Conservation (phyloP, 2,888 invertebrate genomes). For the Acronicta aceris region DNA sequence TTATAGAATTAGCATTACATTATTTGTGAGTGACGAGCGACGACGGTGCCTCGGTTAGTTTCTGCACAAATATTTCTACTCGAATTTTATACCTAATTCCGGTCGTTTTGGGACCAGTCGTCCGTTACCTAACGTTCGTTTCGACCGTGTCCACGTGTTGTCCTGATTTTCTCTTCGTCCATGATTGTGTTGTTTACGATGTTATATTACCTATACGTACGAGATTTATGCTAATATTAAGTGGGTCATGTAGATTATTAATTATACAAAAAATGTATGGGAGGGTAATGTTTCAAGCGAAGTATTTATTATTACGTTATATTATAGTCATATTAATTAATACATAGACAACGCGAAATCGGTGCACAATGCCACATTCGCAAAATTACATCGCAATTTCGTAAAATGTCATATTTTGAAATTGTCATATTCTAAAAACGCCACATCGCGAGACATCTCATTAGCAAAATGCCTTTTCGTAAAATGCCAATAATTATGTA, state of each 20-base stretch:
- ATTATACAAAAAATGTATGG: constrained; percentile 68
- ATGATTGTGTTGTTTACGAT: constrained; percentile 47
- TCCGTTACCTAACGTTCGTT: constrained; percentile 31
- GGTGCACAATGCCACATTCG: no score
- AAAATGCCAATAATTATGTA: no score
- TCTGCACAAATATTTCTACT: constrained; percentile 64
- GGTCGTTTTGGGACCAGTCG: constrained; percentile 29
- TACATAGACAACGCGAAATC: no score
- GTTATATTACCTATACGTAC: constrained; percentile 22
- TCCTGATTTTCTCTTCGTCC: constrained; percentile 68
- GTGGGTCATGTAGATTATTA: constrained; percentile 43
- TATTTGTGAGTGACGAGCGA: constrained; percentile 52
- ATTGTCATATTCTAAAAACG: no score
- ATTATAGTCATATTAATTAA: constrained; percentile 61
- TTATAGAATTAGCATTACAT: constrained; percentile 58
- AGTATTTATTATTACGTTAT: constrained; percentile 62
- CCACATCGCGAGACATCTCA: no score
- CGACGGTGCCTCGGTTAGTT: constrained; percentile 60
- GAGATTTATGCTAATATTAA: constrained; percentile 50
- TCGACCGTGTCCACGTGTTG: constrained; percentile 39
- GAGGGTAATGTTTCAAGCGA: constrained; percentile 70
- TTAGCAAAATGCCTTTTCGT: no score
- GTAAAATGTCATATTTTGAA: no score
- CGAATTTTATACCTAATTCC: constrained; percentile 36
- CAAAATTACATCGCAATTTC: no score